Conservation (phyloP, 2,113 vertebrate species). For the Bostrychus sinensis region DNA sequence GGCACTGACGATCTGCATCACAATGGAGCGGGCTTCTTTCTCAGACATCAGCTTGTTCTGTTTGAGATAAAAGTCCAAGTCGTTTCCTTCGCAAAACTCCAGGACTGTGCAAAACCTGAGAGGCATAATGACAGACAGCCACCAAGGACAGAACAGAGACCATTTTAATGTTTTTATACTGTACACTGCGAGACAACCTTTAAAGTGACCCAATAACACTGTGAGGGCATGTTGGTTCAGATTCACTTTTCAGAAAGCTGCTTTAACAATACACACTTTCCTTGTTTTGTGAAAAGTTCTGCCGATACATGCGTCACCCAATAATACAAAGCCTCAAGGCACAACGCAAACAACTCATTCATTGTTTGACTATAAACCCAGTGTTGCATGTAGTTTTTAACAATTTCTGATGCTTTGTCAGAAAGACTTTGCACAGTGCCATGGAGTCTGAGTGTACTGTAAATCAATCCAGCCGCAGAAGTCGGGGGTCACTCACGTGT, state of each 20-base stretch:
- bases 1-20: slow-evolving; percentile 99
- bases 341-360: slow-evolving; percentile 6
- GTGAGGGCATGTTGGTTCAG: too few species aligned
- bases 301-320: not conserved
- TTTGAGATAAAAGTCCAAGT: slow-evolving; percentile 99
- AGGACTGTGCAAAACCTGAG: slow-evolving; percentile 97
- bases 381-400: not conserved
- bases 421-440: not conserved
- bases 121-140: too few species aligned
- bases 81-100: slow-evolving; percentile 99
- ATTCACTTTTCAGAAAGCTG: too few species aligned
- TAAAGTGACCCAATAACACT: slow-evolving; percentile 4
- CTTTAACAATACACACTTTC: too few species aligned
- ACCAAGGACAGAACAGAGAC: not conserved
- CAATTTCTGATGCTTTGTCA: not conserved
- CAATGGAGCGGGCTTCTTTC: slow-evolving; percentile 98
- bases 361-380: slow-evolving; percentile 4
- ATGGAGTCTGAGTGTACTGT: slow-evolving; percentile 23
- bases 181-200: not conserved
- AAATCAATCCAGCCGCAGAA: slow-evolving; percentile 23
- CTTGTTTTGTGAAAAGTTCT: slow-evolving; percentile 1
- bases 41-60: slow-evolving; percentile 99
- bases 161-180: too few species aligned
- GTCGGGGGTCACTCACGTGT: slow-evolving; percentile 89
- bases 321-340: not conserved